Evolutionary conservation across 2,113 vertebrate species (phyloP).

Genomic region (Stercorarius parasiticus): DNA sequence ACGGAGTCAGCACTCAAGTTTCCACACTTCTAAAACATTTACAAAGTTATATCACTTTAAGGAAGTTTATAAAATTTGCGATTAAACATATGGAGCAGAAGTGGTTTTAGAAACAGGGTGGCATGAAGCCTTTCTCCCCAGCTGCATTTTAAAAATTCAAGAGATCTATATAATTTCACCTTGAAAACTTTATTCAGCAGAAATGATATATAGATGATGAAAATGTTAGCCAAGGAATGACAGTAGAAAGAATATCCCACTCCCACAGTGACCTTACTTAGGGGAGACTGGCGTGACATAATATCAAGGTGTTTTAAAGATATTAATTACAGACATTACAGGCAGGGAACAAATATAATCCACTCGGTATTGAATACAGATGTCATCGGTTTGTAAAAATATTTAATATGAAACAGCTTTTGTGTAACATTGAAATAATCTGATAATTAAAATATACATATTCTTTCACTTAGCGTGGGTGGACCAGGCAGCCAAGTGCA

Average conservation of each 20-base stretch:
- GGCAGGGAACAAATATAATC: background rate
- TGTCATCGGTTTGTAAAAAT: slow-evolving; percentile 1
- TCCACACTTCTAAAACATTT: background rate
- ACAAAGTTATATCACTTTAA: background rate
- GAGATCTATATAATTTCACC: background rate
- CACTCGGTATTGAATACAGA: background rate
- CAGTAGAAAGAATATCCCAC: background rate
- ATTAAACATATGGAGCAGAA: background rate
- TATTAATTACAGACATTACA: background rate
- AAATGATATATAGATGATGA: background rate
- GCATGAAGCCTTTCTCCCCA: background rate
- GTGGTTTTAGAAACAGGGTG: background rate
- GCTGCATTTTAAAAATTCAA: background rate
- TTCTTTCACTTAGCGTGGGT: slow-evolving; percentile 47
- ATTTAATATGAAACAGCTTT: slow-evolving; percentile 8
- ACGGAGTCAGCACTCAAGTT: background rate
- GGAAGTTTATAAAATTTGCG: background rate
- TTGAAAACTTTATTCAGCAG: slow-evolving; percentile 6
- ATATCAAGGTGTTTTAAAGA: background rate
- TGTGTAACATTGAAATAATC: slow-evolving; percentile 37
- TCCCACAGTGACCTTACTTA: background rate
- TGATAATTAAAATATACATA: slow-evolving; percentile 58
- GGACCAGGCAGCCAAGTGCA: slow-evolving; percentile 17
- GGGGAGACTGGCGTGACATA: background rate
- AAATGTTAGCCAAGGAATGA: background rate